Evolutionary conservation across 2,113 vertebrate genomes (phyloP), one percentile per base, ranked within the genome.

Genomic region (Callipepla squamata): DNA sequence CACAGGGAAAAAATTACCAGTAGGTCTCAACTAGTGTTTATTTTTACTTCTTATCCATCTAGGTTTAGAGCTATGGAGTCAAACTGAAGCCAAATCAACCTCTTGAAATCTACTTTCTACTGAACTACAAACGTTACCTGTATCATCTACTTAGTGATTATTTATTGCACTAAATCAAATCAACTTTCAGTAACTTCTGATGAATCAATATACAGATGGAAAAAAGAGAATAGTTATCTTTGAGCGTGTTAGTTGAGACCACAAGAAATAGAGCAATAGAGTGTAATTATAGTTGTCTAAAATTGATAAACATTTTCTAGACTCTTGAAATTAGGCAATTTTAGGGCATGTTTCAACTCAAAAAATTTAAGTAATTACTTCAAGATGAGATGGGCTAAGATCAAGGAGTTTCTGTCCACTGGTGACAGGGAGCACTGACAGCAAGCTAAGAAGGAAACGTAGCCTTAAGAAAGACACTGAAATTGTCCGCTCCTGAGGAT

Each of bases 401-500:
- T 7, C 9, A 53, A 50, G 25, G 18, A 68, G 2, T 48, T 83
- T 68, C 53, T 80, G 13, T 62, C 26, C 21, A 6, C 26, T 83
- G 26, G 47, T 4, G 55, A 19, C 1, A 30, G 81, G 7, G 6
- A 28, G 10, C 5, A 47, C 6, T 50, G 13, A 20, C 9, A 8
- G 45, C 17, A 28, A 48, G 2, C 2, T 61, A 6, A 34, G 9
- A 25, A 45, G 23, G 45, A 79, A 69, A 55, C 17, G 47, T 50
- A 68, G 9, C 8, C 6, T 23, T 32, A 20, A n/a, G 11, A 55
- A 23, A 47, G 14, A 42, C 14, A 3, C 7, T 8, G 5, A 34
- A 13, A 59, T 38, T 34, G 1, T 53, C 25, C 8, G 28, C 51
- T 53, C 26, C 25, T 0, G 0, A 61, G 5, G 7, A 63, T 67